Percentiles rank a stretch among this genome's conserved stretches.
phyloP scores from a whole-genome alignment of 2,888 invertebrate genomes.

The Helleia helle region DNA sequence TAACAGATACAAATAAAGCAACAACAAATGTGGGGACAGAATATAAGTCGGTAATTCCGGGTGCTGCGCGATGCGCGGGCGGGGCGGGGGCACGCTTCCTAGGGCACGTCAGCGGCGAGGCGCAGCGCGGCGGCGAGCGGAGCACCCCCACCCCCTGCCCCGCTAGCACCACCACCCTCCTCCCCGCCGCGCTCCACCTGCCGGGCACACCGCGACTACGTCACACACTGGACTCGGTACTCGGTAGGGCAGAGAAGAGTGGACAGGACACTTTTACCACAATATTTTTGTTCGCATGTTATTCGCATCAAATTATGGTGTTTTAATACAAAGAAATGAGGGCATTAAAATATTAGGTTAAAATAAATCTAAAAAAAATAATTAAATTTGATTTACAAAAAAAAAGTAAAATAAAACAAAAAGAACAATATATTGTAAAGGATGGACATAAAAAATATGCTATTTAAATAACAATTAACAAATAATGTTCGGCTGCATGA shows the following conservation, averaged over 20 bases:
- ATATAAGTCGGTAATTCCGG: not conserved
- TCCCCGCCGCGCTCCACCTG: slow-evolving; percentile 27
- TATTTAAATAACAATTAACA: too few relatives aligned
- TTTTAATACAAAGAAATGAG: too few relatives aligned
- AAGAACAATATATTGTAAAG: too few relatives aligned
- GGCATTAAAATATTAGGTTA: too few relatives aligned
- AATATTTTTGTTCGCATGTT: too few relatives aligned
- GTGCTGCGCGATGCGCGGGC: not conserved
- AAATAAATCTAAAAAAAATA: not conserved
- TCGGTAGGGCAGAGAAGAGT: too few relatives aligned
- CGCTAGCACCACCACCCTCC: slow-evolving; percentile 39
- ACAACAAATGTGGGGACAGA: not conserved
- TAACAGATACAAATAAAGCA: not conserved
- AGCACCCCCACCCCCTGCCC: slow-evolving; percentile 68
- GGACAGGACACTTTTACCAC: too few relatives aligned
- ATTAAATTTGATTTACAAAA: not conserved
- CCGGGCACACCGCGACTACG: not conserved
- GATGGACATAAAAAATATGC: too few relatives aligned
- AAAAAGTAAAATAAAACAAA: not conserved
- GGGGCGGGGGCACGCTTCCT: slow-evolving; percentile 20
- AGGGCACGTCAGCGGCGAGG: slow-evolving; percentile 38
- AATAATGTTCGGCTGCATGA: too few relatives aligned
- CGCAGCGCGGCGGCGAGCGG: slow-evolving; percentile 49
- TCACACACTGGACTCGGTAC: too few relatives aligned
- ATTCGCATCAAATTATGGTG: too few relatives aligned